Evolutionary conservation across 2,888 invertebrate species (phyloP), one percentile per base, ranked within the genome.

Genomic region (Drosophila parthenogenetica): DNA sequence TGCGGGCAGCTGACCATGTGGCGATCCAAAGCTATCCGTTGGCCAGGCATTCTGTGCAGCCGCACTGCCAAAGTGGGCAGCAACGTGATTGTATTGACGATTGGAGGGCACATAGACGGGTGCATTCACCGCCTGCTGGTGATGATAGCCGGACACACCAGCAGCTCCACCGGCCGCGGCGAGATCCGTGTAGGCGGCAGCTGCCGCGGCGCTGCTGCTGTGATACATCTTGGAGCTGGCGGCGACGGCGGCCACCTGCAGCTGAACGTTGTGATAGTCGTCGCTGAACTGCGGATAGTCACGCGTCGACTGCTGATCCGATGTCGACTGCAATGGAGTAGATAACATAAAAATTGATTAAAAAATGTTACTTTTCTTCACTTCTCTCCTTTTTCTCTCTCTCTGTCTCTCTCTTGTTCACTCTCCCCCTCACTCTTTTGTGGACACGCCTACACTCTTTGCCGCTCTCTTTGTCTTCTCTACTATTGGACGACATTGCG

Each of bases 51-150:
- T 92, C 72, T 93, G 93, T 22, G 90, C 92, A 43, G 90, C 92
- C 57, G 90, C 92, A 43, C 90, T 92, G 32, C 92, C 90, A 73
- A 93, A 93, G 66, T 93, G 93, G 7, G 92, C 90, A 72, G 94
- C 85, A 48, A 92, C 92, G 91, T 93, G 90, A 89, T 93, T 92
- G 90, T 93, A 92, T 72, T 92, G 93, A 59, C 94, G 93, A 74
- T 94, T 94, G 35, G 95, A 94, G 40, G 95, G 95, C 68, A 95
- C 95, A 91, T 95, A 95, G 46, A 95, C 95, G 4, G 95, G 95
- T 1, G 95, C 90, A 65, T 92, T 93, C 2, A 92, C 91, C 14
- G 90, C 91, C 73, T 92, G 91, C 65, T 92, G 92, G 63, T 92
- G 91, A 64, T 91, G 92, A 25, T 91, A 89, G 22, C 89, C 79